Percentiles rank a stretch among this genome's conserved stretches.
Evolutionary conservation across 2,888 invertebrate species (phyloP).

Genomic region (Allygus modestus): DNA sequence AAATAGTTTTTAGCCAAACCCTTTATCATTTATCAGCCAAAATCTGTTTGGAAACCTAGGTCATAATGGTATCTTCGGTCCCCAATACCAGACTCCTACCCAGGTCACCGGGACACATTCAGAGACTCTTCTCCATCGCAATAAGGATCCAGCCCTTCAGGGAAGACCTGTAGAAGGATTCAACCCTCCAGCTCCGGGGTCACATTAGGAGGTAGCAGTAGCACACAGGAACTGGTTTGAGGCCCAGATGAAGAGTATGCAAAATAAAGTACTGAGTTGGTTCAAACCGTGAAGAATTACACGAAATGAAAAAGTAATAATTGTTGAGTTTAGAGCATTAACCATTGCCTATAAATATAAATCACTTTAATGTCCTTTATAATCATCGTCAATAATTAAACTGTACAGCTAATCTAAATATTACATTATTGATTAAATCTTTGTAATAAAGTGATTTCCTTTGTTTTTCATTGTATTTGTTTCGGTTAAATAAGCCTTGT

Average conservation of each 20-base stretch:
- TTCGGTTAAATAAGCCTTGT: too few relatives aligned
- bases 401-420: too few relatives aligned
- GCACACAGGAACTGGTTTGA: constrained; percentile 17
- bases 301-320: too few relatives aligned
- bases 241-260: constrained; percentile 5
- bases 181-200: background rate
- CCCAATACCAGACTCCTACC: background rate
- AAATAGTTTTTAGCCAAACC: background rate
- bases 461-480: too few relatives aligned
- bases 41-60: background rate
- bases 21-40: background rate
- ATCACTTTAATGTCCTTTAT: too few relatives aligned
- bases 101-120: background rate
- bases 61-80: background rate
- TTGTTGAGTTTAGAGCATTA: too few relatives aligned
- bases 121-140: background rate
- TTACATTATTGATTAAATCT: too few relatives aligned
- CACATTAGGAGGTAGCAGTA: background rate
- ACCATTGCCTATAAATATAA: too few relatives aligned
- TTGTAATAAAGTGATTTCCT: too few relatives aligned
- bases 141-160: background rate
- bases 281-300: background rate
- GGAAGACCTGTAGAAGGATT: background rate
- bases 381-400: too few relatives aligned
- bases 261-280: background rate